Base-by-base conservation (phyloP, 2,797 vertebrate genomes). In the Manis pentadactyla region DNA sequence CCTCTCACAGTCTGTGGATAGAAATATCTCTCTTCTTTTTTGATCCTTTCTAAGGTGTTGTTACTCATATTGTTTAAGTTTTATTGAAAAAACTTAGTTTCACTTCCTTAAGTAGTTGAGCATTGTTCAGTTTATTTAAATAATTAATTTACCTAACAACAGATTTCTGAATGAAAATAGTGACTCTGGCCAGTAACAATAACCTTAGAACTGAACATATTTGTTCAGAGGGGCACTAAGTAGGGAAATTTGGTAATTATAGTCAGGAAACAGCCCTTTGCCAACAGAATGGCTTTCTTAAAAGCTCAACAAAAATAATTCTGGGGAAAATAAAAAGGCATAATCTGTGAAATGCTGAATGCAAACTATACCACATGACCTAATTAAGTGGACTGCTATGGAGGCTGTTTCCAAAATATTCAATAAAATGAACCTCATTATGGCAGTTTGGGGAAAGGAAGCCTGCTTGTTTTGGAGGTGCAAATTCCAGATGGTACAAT, bases 221-320 rank as follows among this genome's bases (percentile, higher is more conserved):
- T 55, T 84, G 18, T 81, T 91, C 81, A 49, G 87, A 87, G 89
- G 57, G 63, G 29, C 18, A 57, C 46, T 90, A 2, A 3, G 23
- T 29, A 69, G 81, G 85, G 75, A 94, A 86, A 91, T 71, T 53
- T 88, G 89, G 59, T 73, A 91, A 86, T 96, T 96, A 95, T 1
- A 71, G 57, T 84, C 68, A 86, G 81, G n/a, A 77, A 96, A 68
- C 1, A 1, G 69, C 51, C 55, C 21, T 87, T 93, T 95, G 79
- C 94, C 78, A 85, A 92, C 64, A 87, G 92, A 95, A 78, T 87
- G 46, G 74, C 86, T 96, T 97, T 90, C 66, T 96, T 85, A 95
- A 94, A 89, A 94, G 73, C 37, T 8, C 79, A 91, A 93, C 57
- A 69, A 88, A 92, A 94, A 94, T 81, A 96, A 85, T 97, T 94